Evolutionary conservation across 2,888 invertebrate species (phyloP).

Genomic region (Altica lythri): DNA sequence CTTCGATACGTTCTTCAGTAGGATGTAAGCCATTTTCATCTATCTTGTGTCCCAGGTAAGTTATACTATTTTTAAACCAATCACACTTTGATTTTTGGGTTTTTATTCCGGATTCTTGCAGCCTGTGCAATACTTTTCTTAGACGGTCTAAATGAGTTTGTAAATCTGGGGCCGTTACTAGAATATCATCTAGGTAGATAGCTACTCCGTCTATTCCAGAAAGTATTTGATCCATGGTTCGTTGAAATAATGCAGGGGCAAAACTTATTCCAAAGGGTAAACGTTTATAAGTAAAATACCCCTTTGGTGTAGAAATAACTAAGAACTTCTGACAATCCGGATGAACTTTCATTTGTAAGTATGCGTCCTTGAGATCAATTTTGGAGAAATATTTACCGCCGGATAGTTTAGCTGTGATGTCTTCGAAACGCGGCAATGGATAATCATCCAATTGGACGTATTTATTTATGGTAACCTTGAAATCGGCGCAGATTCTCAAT

Average conservation of each 20-base stretch:
- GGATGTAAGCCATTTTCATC: too few relatives aligned
- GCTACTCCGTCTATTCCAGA: too few relatives aligned
- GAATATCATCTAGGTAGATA: slow-evolving; percentile 15
- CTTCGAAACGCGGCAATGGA: slow-evolving; percentile 31
- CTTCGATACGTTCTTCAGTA: too few relatives aligned
- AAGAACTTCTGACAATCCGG: slow-evolving; percentile 15
- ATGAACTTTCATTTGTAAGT: slow-evolving; percentile 17
- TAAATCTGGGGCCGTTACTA: slow-evolving; percentile 3
- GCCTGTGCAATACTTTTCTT: too few relatives aligned
- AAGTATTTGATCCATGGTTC: slow-evolving; percentile 30
- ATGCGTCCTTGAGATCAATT: too few relatives aligned
- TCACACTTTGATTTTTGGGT: too few relatives aligned
- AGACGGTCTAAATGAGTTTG: not conserved
- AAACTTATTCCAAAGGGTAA: too few relatives aligned
- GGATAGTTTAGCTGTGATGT: slow-evolving; percentile 20
- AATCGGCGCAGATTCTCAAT: slow-evolving; percentile 21
- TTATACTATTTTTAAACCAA: too few relatives aligned
- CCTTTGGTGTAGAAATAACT: slow-evolving; percentile 13
- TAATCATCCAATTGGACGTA: slow-evolving; percentile 24
- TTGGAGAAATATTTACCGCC: slow-evolving; percentile 11
- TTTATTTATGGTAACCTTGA: slow-evolving; percentile 17
- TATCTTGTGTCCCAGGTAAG: too few relatives aligned
- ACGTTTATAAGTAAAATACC: slow-evolving; percentile 25
- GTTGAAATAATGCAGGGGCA: slow-evolving; percentile 30
- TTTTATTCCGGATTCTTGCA: too few relatives aligned